Evolutionary conservation across 2,113 vertebrate genomes (phyloP).

Genomic region (Opisthocomus hoazin): DNA sequence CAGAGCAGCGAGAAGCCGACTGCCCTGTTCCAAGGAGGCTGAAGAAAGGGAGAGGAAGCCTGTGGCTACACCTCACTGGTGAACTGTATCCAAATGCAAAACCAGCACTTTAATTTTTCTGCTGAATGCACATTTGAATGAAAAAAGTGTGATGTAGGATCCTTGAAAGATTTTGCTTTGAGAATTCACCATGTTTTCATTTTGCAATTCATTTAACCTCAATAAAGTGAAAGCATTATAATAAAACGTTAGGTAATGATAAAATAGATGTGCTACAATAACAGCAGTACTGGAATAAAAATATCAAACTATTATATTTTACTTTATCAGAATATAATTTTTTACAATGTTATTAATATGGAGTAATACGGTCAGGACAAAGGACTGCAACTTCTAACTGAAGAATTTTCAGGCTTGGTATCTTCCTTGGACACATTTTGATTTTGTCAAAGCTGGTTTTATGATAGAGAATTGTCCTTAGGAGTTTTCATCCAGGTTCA

Average conservation of each 20-base stretch:
- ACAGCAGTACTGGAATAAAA: background rate
- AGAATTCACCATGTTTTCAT: background rate
- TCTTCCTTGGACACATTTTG: background rate
- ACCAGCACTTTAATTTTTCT: background rate
- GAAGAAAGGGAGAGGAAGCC: background rate
- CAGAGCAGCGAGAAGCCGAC: rapidly evolving
- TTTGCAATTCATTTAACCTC: background rate
- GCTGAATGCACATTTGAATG: background rate
- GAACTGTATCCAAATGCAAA: background rate
- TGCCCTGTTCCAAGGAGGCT: background rate
- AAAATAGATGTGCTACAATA: background rate
- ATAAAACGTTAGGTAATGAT: background rate
- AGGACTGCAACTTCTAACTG: background rate
- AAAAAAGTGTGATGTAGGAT: background rate
- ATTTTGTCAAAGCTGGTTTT: background rate
- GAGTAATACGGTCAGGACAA: background rate
- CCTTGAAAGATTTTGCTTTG: background rate
- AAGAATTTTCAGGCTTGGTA: background rate
- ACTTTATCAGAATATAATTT: background rate
- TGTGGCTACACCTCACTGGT: background rate
- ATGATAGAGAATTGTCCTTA: background rate
- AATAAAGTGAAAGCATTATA: background rate
- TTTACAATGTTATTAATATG: background rate
- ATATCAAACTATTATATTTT: background rate
- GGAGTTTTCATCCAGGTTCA: background rate